Percentiles rank a stretch among this genome's conserved stretches.
These are phyloP conservation scores for Cathartes aura DNA, from an alignment of 2,113 vertebrate genomes.

Conservation along the genomic window DNA sequence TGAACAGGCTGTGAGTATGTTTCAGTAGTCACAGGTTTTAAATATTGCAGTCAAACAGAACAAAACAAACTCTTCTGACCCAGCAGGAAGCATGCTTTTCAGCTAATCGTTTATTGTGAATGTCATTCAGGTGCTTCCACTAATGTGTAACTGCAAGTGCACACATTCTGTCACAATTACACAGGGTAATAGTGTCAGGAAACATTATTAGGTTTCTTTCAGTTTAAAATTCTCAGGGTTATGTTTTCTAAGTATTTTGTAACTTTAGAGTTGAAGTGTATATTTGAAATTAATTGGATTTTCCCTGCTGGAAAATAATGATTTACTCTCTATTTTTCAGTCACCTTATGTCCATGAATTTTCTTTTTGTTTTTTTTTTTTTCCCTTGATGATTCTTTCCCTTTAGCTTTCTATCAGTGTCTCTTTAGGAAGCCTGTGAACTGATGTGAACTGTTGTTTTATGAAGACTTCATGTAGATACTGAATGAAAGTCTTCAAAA, in stretches of 20 bases:
- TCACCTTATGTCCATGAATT: neutral
- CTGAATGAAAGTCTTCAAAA: neutral
- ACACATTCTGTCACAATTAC: slow-evolving; percentile 17
- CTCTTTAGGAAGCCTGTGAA: neutral
- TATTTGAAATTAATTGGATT: neutral
- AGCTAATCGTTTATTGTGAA: slow-evolving; percentile 39
- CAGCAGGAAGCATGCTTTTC: slow-evolving; percentile 34
- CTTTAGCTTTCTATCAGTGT: neutral
- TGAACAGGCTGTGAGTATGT: neutral
- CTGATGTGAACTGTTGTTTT: neutral
- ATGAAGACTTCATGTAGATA: neutral
- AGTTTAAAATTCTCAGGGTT: slow-evolving; percentile 14
- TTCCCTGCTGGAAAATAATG: neutral
- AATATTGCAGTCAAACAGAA: slow-evolving; percentile 39
- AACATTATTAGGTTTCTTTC: slow-evolving; percentile 3
- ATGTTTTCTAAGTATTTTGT: neutral
- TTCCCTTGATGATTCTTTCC: neutral
- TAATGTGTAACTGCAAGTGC: slow-evolving; percentile 26
- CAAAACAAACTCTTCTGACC: slow-evolving; percentile 17
- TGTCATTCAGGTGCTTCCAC: slow-evolving; percentile 42
- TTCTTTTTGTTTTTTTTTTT: neutral
- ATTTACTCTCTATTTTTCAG: neutral
- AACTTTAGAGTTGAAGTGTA: neutral
- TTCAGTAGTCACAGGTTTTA: slow-evolving; percentile 18
- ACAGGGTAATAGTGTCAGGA: neutral